phyloP scores from a whole-genome alignment of 2,888 invertebrate species.

The Tetragonula carbonaria region DNA sequence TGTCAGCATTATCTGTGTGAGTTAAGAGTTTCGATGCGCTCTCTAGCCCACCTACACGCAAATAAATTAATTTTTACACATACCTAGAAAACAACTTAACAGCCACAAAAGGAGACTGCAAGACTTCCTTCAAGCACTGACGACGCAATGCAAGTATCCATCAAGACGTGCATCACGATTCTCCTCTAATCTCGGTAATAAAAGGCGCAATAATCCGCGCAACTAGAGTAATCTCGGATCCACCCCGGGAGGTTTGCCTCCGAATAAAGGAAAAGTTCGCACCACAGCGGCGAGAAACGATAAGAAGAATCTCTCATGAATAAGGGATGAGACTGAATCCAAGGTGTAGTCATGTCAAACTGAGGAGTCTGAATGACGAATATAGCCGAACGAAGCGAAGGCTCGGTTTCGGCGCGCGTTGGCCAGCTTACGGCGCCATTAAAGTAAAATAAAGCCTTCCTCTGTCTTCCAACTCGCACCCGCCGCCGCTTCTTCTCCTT shows the following conservation, averaged over 20 bases:
- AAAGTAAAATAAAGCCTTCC: constrained; percentile 79
- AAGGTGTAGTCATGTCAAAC: constrained; percentile 64
- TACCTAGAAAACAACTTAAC: not conserved
- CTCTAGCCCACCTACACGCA: not conserved
- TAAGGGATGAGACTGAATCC: constrained; percentile 78
- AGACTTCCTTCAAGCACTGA: not conserved
- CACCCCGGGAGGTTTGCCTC: constrained; percentile 19
- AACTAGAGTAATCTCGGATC: constrained; percentile 22
- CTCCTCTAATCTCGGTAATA: constrained; percentile 5
- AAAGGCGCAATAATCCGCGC: constrained; percentile 23
- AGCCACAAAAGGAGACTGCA: not conserved
- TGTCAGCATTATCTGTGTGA: not conserved
- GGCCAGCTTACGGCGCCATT: constrained; percentile 77
- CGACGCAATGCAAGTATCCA: not conserved
- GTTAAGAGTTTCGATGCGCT: not conserved
- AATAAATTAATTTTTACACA: not conserved
- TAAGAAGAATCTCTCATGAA: constrained; percentile 75
- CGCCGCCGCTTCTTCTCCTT: constrained; percentile 36
- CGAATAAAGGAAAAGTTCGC: constrained; percentile 28
- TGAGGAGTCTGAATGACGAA: constrained; percentile 71
- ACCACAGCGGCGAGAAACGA: constrained; percentile 9
- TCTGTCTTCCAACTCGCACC: constrained; percentile 60
- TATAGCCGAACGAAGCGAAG: constrained; percentile 39
- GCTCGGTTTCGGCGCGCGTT: constrained; percentile 66
- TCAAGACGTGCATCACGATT: not conserved